Evolutionary conservation across 2,888 invertebrate genomes (phyloP).

Genomic region (Lochmaea capreae): DNA sequence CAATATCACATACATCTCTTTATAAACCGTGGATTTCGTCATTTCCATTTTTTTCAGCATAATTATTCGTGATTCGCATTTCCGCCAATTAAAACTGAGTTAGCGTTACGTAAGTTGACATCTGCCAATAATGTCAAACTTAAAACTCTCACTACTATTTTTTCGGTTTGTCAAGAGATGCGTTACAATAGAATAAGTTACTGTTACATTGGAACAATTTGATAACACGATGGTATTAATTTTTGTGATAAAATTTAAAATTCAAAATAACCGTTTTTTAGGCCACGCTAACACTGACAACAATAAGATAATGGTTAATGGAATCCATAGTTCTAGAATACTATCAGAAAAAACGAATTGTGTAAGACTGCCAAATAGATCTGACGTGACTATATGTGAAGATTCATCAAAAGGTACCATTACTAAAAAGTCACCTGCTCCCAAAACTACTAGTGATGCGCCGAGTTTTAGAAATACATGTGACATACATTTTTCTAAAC

Average conservation of each 20-base stretch:
- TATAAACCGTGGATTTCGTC: too few relatives aligned
- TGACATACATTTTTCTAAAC: conserved; percentile 44
- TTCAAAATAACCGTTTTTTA: conserved; percentile 29
- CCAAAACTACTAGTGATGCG: conserved; percentile 8
- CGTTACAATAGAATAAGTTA: too few relatives aligned
- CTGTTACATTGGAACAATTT: too few relatives aligned
- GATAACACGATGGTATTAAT: too few relatives aligned
- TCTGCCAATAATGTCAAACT: too few relatives aligned
- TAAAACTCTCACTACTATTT: too few relatives aligned
- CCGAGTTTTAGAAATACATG: conserved; percentile 40
- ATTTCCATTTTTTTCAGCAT: too few relatives aligned
- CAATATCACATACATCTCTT: too few relatives aligned
- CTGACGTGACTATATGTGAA: conserved; percentile 22
- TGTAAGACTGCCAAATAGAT: conserved; percentile 44
- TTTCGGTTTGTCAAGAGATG: too few relatives aligned
- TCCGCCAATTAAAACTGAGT: too few relatives aligned
- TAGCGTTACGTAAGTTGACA: too few relatives aligned
- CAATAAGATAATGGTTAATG: conserved; percentile 37
- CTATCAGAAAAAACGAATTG: conserved; percentile 51
- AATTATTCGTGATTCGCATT: too few relatives aligned
- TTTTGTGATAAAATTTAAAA: background rate
- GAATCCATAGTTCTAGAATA: conserved; percentile 42
- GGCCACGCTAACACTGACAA: conserved; percentile 44
- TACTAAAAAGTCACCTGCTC: background rate
- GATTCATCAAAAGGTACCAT: conserved; percentile 7